Conservation (phyloP, 2,797 vertebrate species). For the Sarcophilus harrisii region DNA sequence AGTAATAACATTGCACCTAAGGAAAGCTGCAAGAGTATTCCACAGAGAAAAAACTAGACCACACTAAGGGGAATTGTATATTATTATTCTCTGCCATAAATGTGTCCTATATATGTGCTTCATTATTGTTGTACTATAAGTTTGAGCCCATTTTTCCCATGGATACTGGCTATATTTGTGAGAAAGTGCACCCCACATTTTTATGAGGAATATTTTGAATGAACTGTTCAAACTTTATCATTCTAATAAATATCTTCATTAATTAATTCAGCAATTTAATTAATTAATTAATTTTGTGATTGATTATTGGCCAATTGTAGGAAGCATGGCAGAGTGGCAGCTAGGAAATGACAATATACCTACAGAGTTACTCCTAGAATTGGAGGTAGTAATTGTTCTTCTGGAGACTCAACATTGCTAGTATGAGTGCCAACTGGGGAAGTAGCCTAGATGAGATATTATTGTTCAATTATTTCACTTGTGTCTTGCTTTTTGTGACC, state of each 20-base stretch:
- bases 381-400: not conserved
- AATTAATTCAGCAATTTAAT: not conserved
- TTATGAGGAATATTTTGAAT: not conserved
- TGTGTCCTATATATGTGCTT: not conserved
- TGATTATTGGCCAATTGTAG: not conserved
- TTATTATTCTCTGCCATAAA: not conserved
- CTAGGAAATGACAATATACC: not conserved
- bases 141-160: not conserved
- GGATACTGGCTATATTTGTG: not conserved
- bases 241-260: not conserved
- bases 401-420: not conserved
- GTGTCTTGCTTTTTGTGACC: not conserved
- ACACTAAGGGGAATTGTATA: not conserved
- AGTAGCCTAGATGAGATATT: not conserved
- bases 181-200: not conserved
- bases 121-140: not conserved
- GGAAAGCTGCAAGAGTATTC: not conserved
- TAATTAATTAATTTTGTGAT: too few species aligned
- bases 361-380: not conserved
- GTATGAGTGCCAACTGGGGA: not conserved
- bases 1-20: not conserved
- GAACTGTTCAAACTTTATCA: not conserved
- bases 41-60: not conserved
- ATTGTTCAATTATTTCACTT: not conserved
- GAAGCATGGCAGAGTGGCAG: not conserved